Evolutionary conservation across 2,888 invertebrate species (phyloP).

Genomic region (Harpalus rufipes): DNA sequence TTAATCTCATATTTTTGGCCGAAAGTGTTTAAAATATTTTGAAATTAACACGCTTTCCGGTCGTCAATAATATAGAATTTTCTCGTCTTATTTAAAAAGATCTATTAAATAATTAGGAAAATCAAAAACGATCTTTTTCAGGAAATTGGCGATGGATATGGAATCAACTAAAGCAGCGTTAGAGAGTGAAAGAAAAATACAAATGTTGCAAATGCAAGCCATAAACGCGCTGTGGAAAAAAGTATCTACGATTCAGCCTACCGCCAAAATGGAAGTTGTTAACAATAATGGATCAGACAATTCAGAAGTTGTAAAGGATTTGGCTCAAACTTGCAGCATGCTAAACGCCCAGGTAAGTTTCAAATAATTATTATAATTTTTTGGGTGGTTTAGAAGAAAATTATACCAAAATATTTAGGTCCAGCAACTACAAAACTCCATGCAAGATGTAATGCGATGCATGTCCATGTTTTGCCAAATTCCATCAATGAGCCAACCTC

Average conservation of each 20-base stretch:
- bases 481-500: slow-evolving; percentile 71
- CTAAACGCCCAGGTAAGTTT: slow-evolving; percentile 84
- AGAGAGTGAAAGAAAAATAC: slow-evolving; percentile 91
- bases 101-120: neutral
- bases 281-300: slow-evolving; percentile 76
- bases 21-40: too few relatives aligned
- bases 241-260: slow-evolving; percentile 84
- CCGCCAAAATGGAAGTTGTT: slow-evolving; percentile 71
- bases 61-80: too few relatives aligned
- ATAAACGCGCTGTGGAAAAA: slow-evolving; percentile 94
- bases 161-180: slow-evolving; percentile 90
- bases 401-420: too few relatives aligned
- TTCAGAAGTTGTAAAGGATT: slow-evolving; percentile 84
- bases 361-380: neutral
- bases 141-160: slow-evolving; percentile 90
- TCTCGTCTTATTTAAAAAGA: too few relatives aligned
- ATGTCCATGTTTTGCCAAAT: slow-evolving; percentile 80
- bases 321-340: slow-evolving; percentile 87
- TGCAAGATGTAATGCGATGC: slow-evolving; percentile 87
- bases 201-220: slow-evolving; percentile 93
- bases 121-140: slow-evolving; percentile 72
- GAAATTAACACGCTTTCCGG: neutral
- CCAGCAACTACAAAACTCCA: slow-evolving; percentile 87
- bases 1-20: too few relatives aligned
- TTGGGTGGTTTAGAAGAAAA: too few relatives aligned